phyloP scores from a whole-genome alignment of 2,113 vertebrate species.

The Percopsis transmontana region DNA sequence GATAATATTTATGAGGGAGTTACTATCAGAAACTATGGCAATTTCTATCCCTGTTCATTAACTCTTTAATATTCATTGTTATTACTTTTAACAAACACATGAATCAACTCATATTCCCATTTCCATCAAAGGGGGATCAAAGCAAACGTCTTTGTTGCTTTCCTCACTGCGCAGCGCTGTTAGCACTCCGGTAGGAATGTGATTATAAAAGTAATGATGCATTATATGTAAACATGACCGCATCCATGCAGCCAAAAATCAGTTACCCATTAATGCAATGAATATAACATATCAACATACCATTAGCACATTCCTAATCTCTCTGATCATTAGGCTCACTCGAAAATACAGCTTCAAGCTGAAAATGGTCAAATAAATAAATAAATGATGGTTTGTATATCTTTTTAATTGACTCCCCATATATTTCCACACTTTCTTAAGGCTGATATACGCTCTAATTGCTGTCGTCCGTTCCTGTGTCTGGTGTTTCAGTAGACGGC shows the following conservation, averaged over 20 bases:
- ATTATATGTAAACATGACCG: background rate
- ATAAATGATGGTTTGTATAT: background rate
- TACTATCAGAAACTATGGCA: background rate
- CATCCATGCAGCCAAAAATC: background rate
- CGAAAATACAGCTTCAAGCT: background rate
- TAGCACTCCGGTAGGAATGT: background rate
- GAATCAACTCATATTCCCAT: background rate
- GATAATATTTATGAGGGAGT: background rate
- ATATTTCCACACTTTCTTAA: background rate
- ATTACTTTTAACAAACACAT: background rate
- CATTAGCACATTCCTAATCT: background rate
- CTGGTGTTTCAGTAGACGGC: constrained; percentile 45
- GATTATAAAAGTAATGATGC: background rate
- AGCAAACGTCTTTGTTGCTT: background rate
- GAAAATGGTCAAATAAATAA: background rate
- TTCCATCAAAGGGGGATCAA: background rate
- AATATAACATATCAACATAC: background rate
- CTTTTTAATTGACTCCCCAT: background rate
- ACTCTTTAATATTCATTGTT: background rate
- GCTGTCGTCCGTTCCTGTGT: constrained; percentile 21
- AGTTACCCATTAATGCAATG: background rate
- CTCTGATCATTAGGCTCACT: background rate
- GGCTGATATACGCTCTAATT: constrained; percentile 31
- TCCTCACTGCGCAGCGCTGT: background rate
- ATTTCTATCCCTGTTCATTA: background rate